These are phyloP conservation scores for Emesis russula DNA, from an alignment of 2,888 invertebrate genomes.

Conservation along the genomic window DNA sequence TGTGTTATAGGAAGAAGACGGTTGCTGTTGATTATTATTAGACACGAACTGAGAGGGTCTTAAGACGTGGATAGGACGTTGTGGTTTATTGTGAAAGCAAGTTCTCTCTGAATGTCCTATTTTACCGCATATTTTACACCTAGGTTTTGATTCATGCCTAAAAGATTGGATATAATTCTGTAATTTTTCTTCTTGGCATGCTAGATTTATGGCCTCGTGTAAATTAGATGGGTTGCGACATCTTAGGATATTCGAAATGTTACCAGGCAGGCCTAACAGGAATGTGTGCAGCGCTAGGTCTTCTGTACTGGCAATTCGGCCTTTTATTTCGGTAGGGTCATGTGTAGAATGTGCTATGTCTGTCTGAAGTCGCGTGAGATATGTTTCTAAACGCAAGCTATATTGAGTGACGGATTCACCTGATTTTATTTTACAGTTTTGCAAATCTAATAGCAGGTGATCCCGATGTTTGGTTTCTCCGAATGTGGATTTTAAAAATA, in stretches of 20 bases:
- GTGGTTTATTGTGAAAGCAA: too few relatives aligned
- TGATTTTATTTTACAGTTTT: neutral
- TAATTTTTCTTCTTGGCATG: slow-evolving; percentile 28
- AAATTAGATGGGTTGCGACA: neutral
- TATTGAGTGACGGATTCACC: neutral
- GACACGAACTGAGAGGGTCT: neutral
- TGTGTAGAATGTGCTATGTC: neutral
- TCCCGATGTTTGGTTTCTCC: neutral
- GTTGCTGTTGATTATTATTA: too few relatives aligned
- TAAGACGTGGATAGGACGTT: too few relatives aligned
- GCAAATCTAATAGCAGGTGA: neutral
- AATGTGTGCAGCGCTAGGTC: slow-evolving; percentile 16
- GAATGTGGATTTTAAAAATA: neutral
- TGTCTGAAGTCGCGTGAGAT: neutral
- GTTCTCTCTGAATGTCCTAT: too few relatives aligned
- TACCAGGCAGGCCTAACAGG: slow-evolving; percentile 12
- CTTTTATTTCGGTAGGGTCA: neutral
- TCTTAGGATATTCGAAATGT: slow-evolving; percentile 18
- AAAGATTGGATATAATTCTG: slow-evolving; percentile 22
- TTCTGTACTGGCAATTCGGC: slow-evolving; percentile 15
- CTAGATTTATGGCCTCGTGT: neutral
- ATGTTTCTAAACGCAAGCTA: neutral
- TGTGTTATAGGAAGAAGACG: neutral
- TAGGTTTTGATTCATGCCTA: slow-evolving; percentile 1
- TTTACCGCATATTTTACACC: neutral